phyloP scores from a whole-genome alignment of 2,888 invertebrate species.

The Elgonia sp. region DNA sequence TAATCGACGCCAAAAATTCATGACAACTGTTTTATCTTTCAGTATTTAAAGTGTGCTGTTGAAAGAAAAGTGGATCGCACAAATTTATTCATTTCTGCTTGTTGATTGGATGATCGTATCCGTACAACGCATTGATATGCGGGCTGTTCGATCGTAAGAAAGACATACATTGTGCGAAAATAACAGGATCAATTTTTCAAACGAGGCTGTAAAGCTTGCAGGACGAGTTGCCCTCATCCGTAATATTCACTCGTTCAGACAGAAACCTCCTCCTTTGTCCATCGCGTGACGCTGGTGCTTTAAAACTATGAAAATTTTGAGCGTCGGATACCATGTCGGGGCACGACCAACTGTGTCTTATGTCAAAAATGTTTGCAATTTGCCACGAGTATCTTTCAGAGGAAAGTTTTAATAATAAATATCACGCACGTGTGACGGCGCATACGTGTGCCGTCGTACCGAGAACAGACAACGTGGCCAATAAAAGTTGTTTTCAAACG shows the following conservation, averaged over 20 bases:
- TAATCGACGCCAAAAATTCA: slow-evolving; percentile 42
- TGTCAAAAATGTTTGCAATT: slow-evolving; percentile 61
- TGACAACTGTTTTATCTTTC: slow-evolving; percentile 34
- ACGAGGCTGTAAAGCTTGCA: slow-evolving; percentile 72
- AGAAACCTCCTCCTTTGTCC: slow-evolving; percentile 62
- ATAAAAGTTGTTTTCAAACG: too few species aligned
- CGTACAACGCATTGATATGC: slow-evolving; percentile 73
- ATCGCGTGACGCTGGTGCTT: slow-evolving; percentile 72
- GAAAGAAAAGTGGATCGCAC: slow-evolving; percentile 63
- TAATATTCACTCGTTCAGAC: slow-evolving; percentile 72
- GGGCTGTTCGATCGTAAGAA: slow-evolving; percentile 72
- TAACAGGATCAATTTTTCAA: slow-evolving; percentile 76
- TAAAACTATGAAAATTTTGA: slow-evolving; percentile 74
- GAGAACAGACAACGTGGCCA: too few species aligned
- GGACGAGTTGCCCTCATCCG: slow-evolving; percentile 74
- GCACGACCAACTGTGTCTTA: slow-evolving; percentile 46
- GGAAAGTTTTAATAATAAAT: slow-evolving; percentile 49
- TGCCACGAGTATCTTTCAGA: slow-evolving; percentile 3
- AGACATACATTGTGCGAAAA: slow-evolving; percentile 74
- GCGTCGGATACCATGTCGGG: slow-evolving; percentile 46
- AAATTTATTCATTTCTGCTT: slow-evolving; percentile 74
- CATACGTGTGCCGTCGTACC: slow-evolving; percentile 10
- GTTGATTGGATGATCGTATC: slow-evolving; percentile 74
- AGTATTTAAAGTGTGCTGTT: slow-evolving; percentile 49
- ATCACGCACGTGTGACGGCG: slow-evolving; percentile 12